Conservation (phyloP, 1,140 invertebrate genomes). For the Rhagoletis zephyria region DNA sequence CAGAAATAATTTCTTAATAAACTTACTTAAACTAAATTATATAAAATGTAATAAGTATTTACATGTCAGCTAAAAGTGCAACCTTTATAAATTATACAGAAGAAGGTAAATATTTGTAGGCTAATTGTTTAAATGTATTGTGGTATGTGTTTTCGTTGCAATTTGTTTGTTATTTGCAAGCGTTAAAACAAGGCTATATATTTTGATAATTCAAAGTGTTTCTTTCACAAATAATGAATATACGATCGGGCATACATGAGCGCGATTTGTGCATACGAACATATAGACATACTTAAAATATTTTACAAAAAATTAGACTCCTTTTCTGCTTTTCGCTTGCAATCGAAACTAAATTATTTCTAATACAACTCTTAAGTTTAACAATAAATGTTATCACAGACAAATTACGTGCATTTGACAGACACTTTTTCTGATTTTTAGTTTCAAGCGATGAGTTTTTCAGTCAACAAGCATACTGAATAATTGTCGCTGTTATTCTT, state of each 20-base stretch:
- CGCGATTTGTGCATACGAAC: background rate
- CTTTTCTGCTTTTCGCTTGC: background rate
- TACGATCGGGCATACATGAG: background rate
- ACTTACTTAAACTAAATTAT: constrained; percentile 34
- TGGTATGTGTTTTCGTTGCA: background rate
- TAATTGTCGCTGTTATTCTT: background rate
- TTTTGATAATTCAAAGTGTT: too few relatives aligned
- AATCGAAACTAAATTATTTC: background rate
- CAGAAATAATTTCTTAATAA: constrained; percentile 13
- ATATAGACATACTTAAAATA: background rate
- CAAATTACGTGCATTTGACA: constrained; percentile 70
- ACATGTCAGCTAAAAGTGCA: background rate
- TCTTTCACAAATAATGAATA: too few relatives aligned
- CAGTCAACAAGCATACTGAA: background rate
- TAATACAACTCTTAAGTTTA: constrained; percentile 40
- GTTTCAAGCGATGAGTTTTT: background rate
- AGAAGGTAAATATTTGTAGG: background rate
- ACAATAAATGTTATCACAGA: constrained; percentile 69
- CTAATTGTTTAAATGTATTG: background rate
- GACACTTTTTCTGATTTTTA: constrained; percentile 57
- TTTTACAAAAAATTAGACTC: background rate
- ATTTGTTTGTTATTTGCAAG: background rate
- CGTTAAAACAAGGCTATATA: background rate
- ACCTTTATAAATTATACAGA: background rate
- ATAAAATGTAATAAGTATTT: background rate